Evolutionary conservation across 2,797 vertebrate genomes (phyloP), one percentile per base, ranked within the genome.

Genomic region (Syngnathus rostellatus): DNA sequence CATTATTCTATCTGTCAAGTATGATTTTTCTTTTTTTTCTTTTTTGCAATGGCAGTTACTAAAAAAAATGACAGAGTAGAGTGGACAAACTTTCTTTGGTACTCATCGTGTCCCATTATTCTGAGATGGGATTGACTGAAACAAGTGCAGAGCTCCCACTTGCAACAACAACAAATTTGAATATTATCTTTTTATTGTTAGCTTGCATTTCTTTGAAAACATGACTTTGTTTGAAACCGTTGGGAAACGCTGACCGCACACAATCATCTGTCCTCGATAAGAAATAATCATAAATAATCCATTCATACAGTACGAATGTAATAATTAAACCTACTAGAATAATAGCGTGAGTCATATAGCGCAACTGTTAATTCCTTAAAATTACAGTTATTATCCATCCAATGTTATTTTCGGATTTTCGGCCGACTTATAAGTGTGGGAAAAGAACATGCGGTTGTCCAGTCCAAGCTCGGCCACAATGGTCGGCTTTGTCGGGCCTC

Each of bases 341-440:
- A 62, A 38, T 31, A 40, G 31, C 37, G 8, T 51, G 39, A 11
- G 17, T 40, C 31, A 39, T 25, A 5, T 65, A 23, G 41, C 53
- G 10, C 23, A 55, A 65, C 39, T 65, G 31, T 75, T 76, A 43
- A 75, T 75, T 76, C 72, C 63, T 71, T 53, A 45, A 68, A 68
- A 70, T 69, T 69, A 66, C 74, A 80, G 69, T 77, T 84, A 75
- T 77, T 81, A 81, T 75, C 78, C 68, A 79, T 84, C 71, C 77
- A 65, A 76, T 84, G 77, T 83, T 86, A 86, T 86, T 84, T 86
- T 86, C 67, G 0, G 77, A 83, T 68, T 65, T 66, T 14, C 72
- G 79, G 79, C 75, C 78, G 67, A 83, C 83, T 87, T 82, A 89
- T 88, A 86, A 88, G 77, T 90, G 85, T 90, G 87, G 86, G 88